Conservation (phyloP, 2,797 vertebrate genomes). For the Australoheros facetus region DNA sequence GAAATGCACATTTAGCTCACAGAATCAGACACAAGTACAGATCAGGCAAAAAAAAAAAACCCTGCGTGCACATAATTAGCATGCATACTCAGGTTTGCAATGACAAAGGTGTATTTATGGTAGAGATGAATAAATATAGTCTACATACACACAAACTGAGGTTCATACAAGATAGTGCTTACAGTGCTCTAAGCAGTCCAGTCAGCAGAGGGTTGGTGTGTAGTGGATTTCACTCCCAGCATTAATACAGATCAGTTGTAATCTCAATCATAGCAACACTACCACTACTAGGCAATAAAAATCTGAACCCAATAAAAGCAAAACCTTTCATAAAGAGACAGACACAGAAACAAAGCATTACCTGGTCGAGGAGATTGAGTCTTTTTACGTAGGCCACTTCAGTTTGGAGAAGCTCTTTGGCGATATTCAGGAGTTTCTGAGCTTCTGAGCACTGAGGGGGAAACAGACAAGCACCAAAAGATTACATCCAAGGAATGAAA, state of each 20-base stretch:
- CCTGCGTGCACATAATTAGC: neutral
- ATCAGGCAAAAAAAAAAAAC: neutral
- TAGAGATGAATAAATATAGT: slow-evolving; percentile 16
- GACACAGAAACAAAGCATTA: slow-evolving; percentile 50
- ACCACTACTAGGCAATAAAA: slow-evolving; percentile 48
- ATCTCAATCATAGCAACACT: slow-evolving; percentile 50
- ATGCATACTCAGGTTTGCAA: neutral
- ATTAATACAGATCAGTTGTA: slow-evolving; percentile 68
- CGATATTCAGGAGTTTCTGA: slow-evolving; percentile 93
- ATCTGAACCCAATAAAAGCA: slow-evolving; percentile 12
- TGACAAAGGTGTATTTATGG: slow-evolving; percentile 6
- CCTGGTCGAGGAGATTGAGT: slow-evolving; percentile 97
- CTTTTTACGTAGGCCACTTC: slow-evolving; percentile 95
- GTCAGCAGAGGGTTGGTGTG: slow-evolving; percentile 43
- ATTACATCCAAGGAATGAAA: neutral
- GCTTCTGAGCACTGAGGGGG: slow-evolving; percentile 84
- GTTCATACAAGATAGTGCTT: slow-evolving; percentile 24
- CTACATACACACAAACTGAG: neutral
- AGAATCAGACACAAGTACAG: slow-evolving; percentile 17
- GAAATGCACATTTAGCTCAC: slow-evolving; percentile 30
- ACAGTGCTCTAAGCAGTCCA: slow-evolving; percentile 54
- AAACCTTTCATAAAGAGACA: neutral
- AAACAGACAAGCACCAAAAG: slow-evolving; percentile 22
- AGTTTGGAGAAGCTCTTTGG: slow-evolving; percentile 93
- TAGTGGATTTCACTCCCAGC: slow-evolving; percentile 29